A percentile compares a stretch with the other conserved stretches of the same genome.
Conservation (phyloP, 1,140 invertebrate genomes). For the Matsumurasca onukii region DNA sequence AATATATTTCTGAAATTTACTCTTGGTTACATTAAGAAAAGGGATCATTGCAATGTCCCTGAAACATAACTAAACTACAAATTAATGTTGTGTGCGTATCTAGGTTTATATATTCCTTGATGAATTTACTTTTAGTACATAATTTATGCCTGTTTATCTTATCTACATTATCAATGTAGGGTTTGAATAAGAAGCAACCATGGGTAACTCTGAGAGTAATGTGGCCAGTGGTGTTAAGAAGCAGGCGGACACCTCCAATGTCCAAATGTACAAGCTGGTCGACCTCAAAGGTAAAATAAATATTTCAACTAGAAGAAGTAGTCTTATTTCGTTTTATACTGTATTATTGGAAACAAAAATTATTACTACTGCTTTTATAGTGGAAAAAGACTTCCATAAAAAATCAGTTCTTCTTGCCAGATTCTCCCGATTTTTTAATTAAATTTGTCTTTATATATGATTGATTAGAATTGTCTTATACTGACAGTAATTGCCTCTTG, state of each 20-base stretch:
- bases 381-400: no score
- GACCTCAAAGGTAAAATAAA: conserved; percentile 82
- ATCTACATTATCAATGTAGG: not conserved
- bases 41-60: not conserved
- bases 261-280: conserved; percentile 80
- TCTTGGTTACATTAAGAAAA: not conserved
- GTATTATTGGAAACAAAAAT: no score
- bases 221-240: conserved; percentile 90
- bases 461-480: no score
- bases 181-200: conserved; percentile 43
- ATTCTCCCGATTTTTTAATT: no score
- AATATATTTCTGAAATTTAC: no score
- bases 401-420: no score
- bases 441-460: no score
- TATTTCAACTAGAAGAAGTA: no score
- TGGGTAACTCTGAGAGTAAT: conserved; percentile 93
- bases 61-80: not conserved
- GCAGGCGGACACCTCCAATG: conserved; percentile 79
- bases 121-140: not conserved
- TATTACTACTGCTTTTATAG: no score
- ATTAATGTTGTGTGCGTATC: not conserved
- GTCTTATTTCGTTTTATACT: no score
- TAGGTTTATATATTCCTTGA: not conserved
- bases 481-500: no score
- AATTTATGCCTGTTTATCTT: not conserved